Conservation (phyloP, 2,113 vertebrate species). For the Heterocephalus glaber region DNA sequence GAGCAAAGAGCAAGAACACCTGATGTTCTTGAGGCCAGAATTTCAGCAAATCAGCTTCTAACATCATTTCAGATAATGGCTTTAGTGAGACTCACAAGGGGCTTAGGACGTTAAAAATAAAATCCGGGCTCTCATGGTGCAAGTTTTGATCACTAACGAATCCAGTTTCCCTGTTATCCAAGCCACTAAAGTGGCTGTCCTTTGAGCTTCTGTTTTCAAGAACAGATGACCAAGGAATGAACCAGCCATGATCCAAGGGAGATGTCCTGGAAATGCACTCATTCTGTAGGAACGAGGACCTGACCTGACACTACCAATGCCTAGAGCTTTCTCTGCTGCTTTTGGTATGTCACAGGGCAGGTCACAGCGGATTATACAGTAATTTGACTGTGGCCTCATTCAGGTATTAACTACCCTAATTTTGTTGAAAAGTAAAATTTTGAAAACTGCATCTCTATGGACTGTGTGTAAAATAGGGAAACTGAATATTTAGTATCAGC, state of each 20-base stretch:
- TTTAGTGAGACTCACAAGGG: conserved; percentile 32
- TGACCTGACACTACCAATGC: not conserved
- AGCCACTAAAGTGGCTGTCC: not conserved
- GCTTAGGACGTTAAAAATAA: conserved; percentile 57
- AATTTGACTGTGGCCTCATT: conserved; percentile 9
- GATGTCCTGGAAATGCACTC: conserved; percentile 58
- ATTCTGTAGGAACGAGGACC: not conserved
- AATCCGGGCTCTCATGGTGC: not conserved
- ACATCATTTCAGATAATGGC: conserved; percentile 50
- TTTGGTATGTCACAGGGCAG: not conserved
- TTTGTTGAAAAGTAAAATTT: conserved; percentile 43
- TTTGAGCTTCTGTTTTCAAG: conserved; percentile 63
- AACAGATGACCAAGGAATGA: conserved; percentile 51
- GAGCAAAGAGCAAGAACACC: conserved; percentile 61
- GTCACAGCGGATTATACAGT: not conserved
- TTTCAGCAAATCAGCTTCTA: conserved; percentile 43
- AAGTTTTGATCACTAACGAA: conserved; percentile 51
- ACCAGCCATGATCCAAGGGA: not conserved
- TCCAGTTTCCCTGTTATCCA: not conserved
- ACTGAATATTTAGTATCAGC: not conserved
- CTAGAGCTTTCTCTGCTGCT: not conserved
- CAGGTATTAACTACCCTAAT: conserved; percentile 13
- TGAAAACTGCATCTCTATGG: not conserved
- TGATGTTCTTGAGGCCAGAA: conserved; percentile 36
- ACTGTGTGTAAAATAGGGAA: not conserved